These are phyloP conservation scores for Nomada goodeniana DNA, from an alignment of 2,888 invertebrate species.

Conservation along the genomic window DNA sequence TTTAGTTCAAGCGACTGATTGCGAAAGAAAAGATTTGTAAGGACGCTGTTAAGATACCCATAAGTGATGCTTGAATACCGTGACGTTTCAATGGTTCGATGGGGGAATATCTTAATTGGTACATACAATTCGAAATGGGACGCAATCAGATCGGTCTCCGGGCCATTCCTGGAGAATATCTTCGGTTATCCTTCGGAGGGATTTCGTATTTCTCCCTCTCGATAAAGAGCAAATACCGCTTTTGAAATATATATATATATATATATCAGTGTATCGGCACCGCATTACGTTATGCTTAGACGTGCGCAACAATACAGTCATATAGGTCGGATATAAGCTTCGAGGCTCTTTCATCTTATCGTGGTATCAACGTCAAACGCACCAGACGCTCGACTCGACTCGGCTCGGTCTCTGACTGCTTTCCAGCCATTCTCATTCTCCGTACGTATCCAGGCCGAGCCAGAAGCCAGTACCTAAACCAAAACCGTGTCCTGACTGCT, in stretches of 20 bases:
- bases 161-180: conserved; percentile 34
- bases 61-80: neutral
- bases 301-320: conserved; percentile 82
- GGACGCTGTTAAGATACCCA: neutral
- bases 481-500: conserved; percentile 67
- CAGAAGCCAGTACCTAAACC: conserved; percentile 74
- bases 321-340: conserved; percentile 83
- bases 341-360: conserved; percentile 84
- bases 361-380: conserved; percentile 84
- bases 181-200: conserved; percentile 29
- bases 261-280: conserved; percentile 74
- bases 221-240: conserved; percentile 63
- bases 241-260: conserved; percentile 53
- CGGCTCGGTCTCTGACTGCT: conserved; percentile 74
- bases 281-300: conserved; percentile 81
- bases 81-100: conserved; percentile 1
- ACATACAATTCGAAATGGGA: conserved; percentile 36
- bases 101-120: conserved; percentile 43
- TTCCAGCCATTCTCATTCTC: conserved; percentile 80
- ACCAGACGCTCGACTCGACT: conserved; percentile 82
- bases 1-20: no score
- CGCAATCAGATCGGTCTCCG: conserved; percentile 37
- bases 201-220: conserved; percentile 44
- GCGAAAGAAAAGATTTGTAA: no score
- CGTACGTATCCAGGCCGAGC: conserved; percentile 74